Base-by-base conservation (phyloP, 2,888 invertebrate species). In the Latrodectus elegans region DNA sequence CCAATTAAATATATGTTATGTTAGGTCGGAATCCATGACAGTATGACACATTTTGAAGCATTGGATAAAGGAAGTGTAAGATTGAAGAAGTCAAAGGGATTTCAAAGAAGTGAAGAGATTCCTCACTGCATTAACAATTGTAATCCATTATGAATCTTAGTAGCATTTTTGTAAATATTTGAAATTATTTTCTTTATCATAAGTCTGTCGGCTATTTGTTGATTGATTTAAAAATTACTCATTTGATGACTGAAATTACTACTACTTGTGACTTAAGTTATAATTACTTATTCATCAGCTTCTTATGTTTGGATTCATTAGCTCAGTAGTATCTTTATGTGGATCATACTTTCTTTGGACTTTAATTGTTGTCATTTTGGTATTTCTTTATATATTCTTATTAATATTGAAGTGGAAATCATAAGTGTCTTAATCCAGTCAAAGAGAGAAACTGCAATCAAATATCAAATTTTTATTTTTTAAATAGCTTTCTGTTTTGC, bases 11-110 rank as follows among this genome's bases (percentile, higher is more conserved):
- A 6, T 38, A 38, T 38, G 38, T 38, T 38, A 38, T 38, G 38
- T 51, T 51, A 87, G 86, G 81, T 73, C 81, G 86, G 72, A 87
- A 87, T 67, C 86, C 86, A 67, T 87, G 86, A 87, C 86, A 87
- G 55, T 87, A 87, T 87, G 81, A 87, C 51, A 81, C 86, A 22
- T 81, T 87, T 87, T 73, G 55, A 79, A 60, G 60, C 12, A 60
- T 12, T 11, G 60, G 8, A 60, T 60, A 60, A 12, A 60, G n/a
- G n/a, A 12, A 60, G n/a, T n/a, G n/a, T 60, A 60, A 12, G n/a
- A n/a, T 60, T n/a, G n/a, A 60, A 60, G n/a, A 60, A 60, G 60
- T 15, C 14, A n/a, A 10, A 11, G n/a, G 15, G 10, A 60, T 9
- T 60, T 60, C 60, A 60, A n/a, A 15, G 60, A 11, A n/a, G 6